Percentiles rank a stretch among this genome's conserved stretches.
Evolutionary conservation across 2,797 vertebrate species (phyloP).

Genomic region (Anableps anableps): DNA sequence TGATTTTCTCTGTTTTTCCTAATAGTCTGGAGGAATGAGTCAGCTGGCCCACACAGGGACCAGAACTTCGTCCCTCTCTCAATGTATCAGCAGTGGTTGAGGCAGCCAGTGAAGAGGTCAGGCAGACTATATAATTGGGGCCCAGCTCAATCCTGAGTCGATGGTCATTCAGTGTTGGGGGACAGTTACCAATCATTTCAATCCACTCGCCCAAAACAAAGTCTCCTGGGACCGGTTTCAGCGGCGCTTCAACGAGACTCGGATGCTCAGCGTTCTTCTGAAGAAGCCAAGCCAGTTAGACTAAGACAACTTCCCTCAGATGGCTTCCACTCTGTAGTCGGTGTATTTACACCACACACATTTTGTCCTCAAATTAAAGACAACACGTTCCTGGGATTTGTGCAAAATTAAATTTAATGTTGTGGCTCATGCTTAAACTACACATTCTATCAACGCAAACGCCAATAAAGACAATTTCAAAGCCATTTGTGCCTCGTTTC

Average conservation of each 20-base stretch:
- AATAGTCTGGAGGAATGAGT: not conserved
- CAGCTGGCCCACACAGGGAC: not conserved
- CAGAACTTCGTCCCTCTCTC: not conserved
- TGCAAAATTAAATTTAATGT: slow-evolving; percentile 61
- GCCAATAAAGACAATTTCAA: slow-evolving; percentile 59
- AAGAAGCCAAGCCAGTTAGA: slow-evolving; percentile 89
- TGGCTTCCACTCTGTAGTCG: slow-evolving; percentile 26
- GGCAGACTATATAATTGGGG: slow-evolving; percentile 89
- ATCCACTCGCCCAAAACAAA: slow-evolving; percentile 81
- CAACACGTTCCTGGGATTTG: slow-evolving; percentile 39
- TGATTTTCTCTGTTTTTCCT: not conserved
- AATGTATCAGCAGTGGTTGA: not conserved
- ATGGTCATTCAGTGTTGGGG: slow-evolving; percentile 88
- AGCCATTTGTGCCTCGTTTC: slow-evolving; percentile 39
- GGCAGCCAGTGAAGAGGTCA: slow-evolving; percentile 46
- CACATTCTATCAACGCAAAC: slow-evolving; percentile 60
- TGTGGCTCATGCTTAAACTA: slow-evolving; percentile 58
- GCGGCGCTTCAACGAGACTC: slow-evolving; percentile 90
- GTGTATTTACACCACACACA: slow-evolving; percentile 37
- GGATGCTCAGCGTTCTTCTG: slow-evolving; percentile 59
- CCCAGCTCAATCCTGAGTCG: slow-evolving; percentile 92
- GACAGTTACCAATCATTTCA: slow-evolving; percentile 96
- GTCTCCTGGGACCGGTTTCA: slow-evolving; percentile 84
- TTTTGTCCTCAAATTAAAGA: slow-evolving; percentile 31
- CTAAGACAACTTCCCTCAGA: slow-evolving; percentile 54